Conservation (phyloP, 2,797 vertebrate species). For the Tinamus major region DNA sequence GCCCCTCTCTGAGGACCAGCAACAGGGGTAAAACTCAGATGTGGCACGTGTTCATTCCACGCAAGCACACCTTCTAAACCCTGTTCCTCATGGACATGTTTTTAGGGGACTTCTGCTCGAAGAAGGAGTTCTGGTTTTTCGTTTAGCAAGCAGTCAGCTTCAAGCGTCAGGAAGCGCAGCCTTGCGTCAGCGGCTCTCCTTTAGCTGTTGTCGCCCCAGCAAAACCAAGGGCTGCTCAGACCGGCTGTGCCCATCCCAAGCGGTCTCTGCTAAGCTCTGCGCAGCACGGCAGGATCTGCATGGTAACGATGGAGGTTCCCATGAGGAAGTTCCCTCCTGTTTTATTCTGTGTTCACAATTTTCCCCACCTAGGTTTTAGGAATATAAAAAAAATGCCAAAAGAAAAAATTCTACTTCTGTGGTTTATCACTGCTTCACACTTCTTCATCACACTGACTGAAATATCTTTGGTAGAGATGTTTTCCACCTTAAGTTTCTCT, state of each 20-base stretch:
- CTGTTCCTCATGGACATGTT: accelerated
- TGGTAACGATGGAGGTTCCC: not conserved
- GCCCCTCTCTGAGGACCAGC: not conserved
- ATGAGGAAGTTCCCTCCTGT: not conserved
- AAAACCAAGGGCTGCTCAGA: not conserved
- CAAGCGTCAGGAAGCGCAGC: not conserved
- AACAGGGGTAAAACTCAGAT: not conserved
- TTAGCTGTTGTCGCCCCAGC: not conserved
- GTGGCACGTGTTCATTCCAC: not conserved
- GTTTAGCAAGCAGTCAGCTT: not conserved
- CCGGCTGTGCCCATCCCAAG: not conserved
- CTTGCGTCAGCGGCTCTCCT: not conserved
- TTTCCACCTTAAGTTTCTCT: not conserved
- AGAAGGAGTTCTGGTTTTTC: not conserved
- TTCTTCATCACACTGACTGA: not conserved
- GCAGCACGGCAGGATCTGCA: not conserved
- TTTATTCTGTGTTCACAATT: not conserved
- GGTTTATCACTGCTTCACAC: not conserved
- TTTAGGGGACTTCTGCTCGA: not conserved
- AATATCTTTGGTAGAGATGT: not conserved
- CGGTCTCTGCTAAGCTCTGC: not conserved
- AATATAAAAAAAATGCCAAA: not conserved
- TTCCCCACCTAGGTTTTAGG: not conserved
- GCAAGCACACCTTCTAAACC: not conserved
- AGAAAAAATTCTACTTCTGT: not conserved